These are phyloP conservation scores for Eupithecia pulchellata DNA, from an alignment of 2,888 invertebrate genomes.

Conservation along the genomic window DNA sequence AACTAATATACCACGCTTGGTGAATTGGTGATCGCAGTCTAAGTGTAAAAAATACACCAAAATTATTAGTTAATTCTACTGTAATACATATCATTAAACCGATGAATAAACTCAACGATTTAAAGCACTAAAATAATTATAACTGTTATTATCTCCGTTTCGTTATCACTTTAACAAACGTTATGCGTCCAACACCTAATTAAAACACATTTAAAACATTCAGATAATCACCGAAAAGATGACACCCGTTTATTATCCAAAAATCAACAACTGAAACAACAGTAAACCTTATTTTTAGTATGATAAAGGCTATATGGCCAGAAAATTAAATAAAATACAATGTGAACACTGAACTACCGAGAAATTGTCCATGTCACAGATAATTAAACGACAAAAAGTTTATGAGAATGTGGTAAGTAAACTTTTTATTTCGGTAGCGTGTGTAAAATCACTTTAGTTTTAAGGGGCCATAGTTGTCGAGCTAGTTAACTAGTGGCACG, in stretches of 20 bases:
- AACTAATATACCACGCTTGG: not conserved
- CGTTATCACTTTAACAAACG: constrained; percentile 15
- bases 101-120: not conserved
- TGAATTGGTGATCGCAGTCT: not conserved
- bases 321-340: not conserved
- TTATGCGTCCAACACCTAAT: constrained; percentile 21
- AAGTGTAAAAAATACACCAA: not conserved
- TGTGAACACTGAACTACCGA: constrained; percentile 22
- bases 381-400: constrained; percentile 79
- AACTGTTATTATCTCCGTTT: constrained; percentile 2
- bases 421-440: constrained; percentile 20
- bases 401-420: constrained; percentile 30
- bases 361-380: constrained; percentile 60
- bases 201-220: constrained; percentile 25
- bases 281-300: not conserved
- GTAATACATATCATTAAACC: not conserved
- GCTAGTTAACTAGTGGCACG: not conserved
- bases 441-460: constrained; percentile 12
- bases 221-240: constrained; percentile 14
- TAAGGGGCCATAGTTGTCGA: constrained; percentile 8
- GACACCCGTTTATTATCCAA: constrained; percentile 12
- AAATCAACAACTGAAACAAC: not conserved
- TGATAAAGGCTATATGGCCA: not conserved
- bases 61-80: not conserved
- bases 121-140: not conserved